These are phyloP conservation scores for Alca torda DNA, from an alignment of 2,797 vertebrate species.

Conservation along the genomic window DNA sequence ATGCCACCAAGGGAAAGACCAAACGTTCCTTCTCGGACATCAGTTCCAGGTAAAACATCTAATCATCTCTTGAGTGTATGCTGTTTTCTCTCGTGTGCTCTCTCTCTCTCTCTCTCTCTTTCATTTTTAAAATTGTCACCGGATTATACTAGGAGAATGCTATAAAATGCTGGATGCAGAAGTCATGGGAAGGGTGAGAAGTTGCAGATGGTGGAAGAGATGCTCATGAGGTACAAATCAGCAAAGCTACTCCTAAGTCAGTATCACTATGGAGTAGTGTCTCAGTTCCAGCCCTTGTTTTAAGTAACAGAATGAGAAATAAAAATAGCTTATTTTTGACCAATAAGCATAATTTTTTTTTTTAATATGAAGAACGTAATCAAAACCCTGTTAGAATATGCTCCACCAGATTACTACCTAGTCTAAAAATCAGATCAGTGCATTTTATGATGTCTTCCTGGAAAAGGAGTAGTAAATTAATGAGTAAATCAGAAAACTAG, in stretches of 20 bases:
- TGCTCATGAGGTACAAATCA: background rate
- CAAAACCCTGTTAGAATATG: background rate
- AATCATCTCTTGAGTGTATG: background rate
- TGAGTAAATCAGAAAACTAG: background rate
- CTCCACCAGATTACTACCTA: background rate
- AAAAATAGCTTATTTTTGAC: background rate
- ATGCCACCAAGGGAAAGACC: constrained; percentile 6
- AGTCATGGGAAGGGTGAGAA: background rate
- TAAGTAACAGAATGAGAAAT: background rate
- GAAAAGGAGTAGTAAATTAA: background rate
- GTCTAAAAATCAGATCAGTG: background rate
- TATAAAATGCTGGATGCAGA: background rate
- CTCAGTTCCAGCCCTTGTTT: background rate
- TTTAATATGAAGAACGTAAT: too few relatives aligned
- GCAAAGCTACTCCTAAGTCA: background rate
- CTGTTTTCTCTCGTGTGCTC: background rate
- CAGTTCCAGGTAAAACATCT: constrained; percentile 35
- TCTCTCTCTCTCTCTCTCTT: background rate
- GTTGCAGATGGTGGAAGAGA: background rate
- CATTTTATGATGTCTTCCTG: background rate
- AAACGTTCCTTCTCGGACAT: background rate
- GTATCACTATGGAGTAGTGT: background rate
- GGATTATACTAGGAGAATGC: background rate
- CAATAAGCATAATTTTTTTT: background rate
- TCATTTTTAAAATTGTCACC: background rate